Evolutionary conservation across 2,797 vertebrate genomes (phyloP).

Genomic region (Astyanax mexicanus): DNA sequence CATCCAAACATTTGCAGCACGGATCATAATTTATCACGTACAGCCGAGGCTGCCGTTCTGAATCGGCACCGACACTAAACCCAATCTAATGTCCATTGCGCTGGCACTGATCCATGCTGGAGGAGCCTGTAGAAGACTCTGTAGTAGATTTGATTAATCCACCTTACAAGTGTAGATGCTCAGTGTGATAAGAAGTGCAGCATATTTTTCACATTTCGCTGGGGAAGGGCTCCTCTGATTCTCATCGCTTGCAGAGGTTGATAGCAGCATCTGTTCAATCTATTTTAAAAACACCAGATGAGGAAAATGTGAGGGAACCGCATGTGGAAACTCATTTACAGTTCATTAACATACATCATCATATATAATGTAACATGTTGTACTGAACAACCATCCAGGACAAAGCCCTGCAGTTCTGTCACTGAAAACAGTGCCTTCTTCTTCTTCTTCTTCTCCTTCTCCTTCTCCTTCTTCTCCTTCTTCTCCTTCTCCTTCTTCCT

Average conservation of each 20-base stretch:
- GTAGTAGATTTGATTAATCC: constrained; percentile 17
- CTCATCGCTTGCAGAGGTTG: not conserved
- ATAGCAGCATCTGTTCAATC: not conserved
- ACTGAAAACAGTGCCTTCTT: constrained; percentile 36
- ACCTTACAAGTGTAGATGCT: not conserved
- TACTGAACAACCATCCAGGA: not conserved
- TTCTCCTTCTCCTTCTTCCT: constrained; percentile 49
- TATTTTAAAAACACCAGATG: not conserved
- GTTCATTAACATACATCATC: constrained; percentile 7
- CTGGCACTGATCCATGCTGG: constrained; percentile 9
- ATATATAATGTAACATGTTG: not conserved
- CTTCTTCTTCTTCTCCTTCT: constrained; percentile 51
- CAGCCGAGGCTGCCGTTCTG: not conserved
- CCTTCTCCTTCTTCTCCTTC: constrained; percentile 51
- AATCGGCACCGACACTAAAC: not conserved
- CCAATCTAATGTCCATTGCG: not conserved
- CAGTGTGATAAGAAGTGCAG: not conserved
- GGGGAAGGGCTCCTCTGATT: not conserved
- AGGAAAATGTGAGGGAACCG: not conserved
- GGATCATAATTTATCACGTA: constrained; percentile 40
- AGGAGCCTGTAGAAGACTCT: not conserved
- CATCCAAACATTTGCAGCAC: not conserved
- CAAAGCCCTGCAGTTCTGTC: not conserved
- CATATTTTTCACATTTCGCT: not conserved
- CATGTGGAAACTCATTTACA: not conserved